Percentiles rank a stretch among this genome's conserved stretches.
Evolutionary conservation across 2,797 vertebrate species (phyloP).

Genomic region (Hypotaenidia philippensis): DNA sequence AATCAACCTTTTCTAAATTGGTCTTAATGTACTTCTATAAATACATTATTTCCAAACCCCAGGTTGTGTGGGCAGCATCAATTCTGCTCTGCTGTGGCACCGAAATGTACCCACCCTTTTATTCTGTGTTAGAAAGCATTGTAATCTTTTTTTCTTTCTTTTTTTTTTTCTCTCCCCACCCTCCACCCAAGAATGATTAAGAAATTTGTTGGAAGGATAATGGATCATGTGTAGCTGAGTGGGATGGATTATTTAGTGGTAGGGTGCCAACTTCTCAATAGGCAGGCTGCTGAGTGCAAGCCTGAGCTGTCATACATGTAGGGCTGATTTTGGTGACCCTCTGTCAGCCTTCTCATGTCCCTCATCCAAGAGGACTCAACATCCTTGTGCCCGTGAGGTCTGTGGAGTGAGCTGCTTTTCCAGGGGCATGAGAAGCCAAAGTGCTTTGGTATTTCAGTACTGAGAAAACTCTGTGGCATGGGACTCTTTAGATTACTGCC

Average conservation of each 20-base stretch:
- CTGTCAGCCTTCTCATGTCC: background rate
- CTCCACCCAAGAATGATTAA: background rate
- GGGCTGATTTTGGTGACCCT: background rate
- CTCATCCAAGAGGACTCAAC: background rate
- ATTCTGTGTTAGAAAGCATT: background rate
- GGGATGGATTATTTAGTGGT: background rate
- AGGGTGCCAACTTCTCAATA: background rate
- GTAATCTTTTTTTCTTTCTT: background rate
- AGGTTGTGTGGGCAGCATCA: slow-evolving; percentile 45
- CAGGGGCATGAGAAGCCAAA: background rate
- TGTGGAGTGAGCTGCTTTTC: background rate
- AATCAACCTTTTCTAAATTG: slow-evolving; percentile 72
- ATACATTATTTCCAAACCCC: slow-evolving; percentile 66
- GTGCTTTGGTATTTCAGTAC: background rate
- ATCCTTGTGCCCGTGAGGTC: background rate
- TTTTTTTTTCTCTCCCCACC: too few species aligned
- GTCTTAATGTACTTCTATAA: slow-evolving; percentile 74
- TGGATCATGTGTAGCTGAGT: background rate
- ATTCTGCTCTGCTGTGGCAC: slow-evolving; percentile 6
- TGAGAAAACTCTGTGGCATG: background rate
- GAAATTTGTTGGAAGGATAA: background rate
- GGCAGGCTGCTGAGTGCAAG: background rate
- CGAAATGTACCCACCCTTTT: background rate
- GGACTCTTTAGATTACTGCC: background rate
- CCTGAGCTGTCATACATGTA: background rate